Evolutionary conservation across 2,797 vertebrate genomes (phyloP).

Genomic region (Naso thynnoides): DNA sequence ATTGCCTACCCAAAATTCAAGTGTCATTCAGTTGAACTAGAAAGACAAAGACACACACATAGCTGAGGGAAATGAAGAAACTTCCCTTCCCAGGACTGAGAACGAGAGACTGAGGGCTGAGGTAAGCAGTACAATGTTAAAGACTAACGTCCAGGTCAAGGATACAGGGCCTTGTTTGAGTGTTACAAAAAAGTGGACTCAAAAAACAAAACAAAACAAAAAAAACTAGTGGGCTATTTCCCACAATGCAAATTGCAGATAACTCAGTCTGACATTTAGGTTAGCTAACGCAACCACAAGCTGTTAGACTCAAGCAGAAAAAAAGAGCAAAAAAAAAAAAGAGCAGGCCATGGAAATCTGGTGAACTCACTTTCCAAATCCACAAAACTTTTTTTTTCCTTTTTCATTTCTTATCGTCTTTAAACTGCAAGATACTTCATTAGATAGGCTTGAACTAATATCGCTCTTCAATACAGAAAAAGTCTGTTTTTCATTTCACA

Average conservation of each 20-base stretch:
- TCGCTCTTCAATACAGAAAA: not conserved
- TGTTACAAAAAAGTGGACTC: not conserved
- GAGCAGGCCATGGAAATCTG: not conserved
- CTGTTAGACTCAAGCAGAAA: not conserved
- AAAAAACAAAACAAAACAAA: too few species aligned
- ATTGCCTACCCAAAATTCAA: too few species aligned
- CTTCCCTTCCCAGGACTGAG: constrained; percentile 1
- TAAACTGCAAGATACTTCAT: not conserved
- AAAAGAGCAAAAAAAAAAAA: not conserved
- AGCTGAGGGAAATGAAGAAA: constrained; percentile 13
- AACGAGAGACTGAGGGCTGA: not conserved
- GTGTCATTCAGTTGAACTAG: not conserved
- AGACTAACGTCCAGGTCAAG: not conserved
- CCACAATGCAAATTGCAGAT: not conserved
- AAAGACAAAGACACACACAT: not conserved
- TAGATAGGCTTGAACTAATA: not conserved
- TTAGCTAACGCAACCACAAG: not conserved
- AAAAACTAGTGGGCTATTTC: too few species aligned
- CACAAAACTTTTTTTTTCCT: not conserved
- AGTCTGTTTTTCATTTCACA: not conserved
- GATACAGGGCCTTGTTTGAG: not conserved
- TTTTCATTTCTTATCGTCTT: not conserved
- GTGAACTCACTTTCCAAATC: not conserved
- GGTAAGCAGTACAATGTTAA: not conserved
- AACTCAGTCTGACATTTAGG: not conserved